Base-by-base conservation (phyloP, 2,888 invertebrate genomes). In the Deilephila elpenor region DNA sequence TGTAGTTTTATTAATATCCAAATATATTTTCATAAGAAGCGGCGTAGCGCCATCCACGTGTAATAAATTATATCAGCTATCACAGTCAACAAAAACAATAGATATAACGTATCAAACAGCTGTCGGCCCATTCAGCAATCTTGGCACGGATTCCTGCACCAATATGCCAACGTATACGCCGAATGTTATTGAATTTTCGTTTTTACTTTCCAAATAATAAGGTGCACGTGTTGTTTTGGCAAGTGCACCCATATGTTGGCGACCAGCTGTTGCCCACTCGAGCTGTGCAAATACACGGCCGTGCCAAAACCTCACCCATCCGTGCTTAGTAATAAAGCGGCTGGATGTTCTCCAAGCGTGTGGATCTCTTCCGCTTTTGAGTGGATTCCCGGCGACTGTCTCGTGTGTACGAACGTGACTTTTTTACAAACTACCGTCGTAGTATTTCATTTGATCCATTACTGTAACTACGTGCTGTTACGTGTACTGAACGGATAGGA, bases 291-390 rank as follows among this genome's bases (percentile, higher is more conserved):
- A 86, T 83, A 83, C 73, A 72, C 74, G 74, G 71, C 61, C 62
- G 81, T 90, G 91, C 91, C 91, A 91, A 89, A 84, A 82, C 78
- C 78, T 79, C 80, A 82, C 85, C 79, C 84, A 79, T 81, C 78
- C 76, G 78, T 80, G 86, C 86, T 86, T 85, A 85, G 86, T 80
- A 83, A 86, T 88, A 88, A 85, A 84, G 82, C 75, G 76, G 78
- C 83, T 90, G 89, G 89, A 85, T 76, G 51, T 70, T 67, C 74
- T 87, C 91, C 91, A 91, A 89, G 80, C 78, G 77, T 76, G 75
- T 37, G 67, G 73, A 81, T 78, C 78, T 80, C 76, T 81, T 80
- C 77, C 75, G 76, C 78, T 83, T 83, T 84, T 77, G 77, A 80
- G 77, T 79, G 80, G 76, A 78, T 76, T 78, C 75, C 73, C 74